A percentile compares a stretch with the other conserved stretches of the same genome.
Evolutionary conservation across 2,797 vertebrate genomes (phyloP).

Genomic region (Cuculus canorus): DNA sequence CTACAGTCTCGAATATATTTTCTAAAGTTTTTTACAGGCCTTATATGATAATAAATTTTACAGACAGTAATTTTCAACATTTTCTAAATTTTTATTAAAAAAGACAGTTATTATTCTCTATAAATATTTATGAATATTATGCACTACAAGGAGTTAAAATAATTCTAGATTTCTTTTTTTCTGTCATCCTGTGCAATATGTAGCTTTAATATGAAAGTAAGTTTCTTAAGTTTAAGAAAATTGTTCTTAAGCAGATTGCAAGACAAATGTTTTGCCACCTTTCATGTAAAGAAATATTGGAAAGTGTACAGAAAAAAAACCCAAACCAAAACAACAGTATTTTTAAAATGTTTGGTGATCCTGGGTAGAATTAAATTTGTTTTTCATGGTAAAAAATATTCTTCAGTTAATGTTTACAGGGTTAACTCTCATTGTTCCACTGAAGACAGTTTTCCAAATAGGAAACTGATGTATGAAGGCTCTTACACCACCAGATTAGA

Average conservation of each 20-base stretch:
- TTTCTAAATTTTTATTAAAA: conserved; percentile 31
- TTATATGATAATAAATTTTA: background rate
- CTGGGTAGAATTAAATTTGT: background rate
- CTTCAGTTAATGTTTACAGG: background rate
- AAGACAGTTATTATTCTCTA: conserved; percentile 12
- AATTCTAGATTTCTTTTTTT: background rate
- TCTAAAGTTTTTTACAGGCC: background rate
- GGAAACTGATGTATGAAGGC: background rate
- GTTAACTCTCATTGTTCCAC: conserved; percentile 23
- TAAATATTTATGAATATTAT: conserved; percentile 60
- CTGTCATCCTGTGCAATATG: background rate
- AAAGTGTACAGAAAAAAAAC: background rate
- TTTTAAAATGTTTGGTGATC: background rate
- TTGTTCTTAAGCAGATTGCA: background rate
- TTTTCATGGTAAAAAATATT: conserved; percentile 3
- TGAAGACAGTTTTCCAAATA: conserved; percentile 23
- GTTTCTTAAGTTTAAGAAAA: background rate
- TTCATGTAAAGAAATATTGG: background rate
- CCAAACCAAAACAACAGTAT: background rate
- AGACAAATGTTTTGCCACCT: background rate
- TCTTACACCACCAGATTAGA: background rate
- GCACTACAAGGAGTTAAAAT: conserved; percentile 14
- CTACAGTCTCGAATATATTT: background rate
- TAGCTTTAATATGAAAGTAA: background rate
- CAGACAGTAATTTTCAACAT: conserved; percentile 39